phyloP scores from a whole-genome alignment of 1,140 invertebrate genomes.

The Bombus pyrosoma region DNA sequence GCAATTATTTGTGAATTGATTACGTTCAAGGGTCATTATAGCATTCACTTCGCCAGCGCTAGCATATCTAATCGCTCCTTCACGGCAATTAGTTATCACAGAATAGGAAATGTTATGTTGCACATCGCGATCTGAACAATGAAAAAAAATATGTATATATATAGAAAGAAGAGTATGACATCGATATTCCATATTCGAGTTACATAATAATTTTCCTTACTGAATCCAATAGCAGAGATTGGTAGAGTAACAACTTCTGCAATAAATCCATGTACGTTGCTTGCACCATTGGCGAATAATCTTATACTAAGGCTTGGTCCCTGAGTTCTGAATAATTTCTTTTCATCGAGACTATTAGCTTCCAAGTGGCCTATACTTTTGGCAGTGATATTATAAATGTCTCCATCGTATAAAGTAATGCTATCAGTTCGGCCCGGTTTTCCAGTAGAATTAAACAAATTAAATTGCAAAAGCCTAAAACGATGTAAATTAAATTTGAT shows the following conservation, averaged over 20 bases:
- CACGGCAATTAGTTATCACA: constrained; percentile 91
- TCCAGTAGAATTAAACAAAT: constrained; percentile 94
- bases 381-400: constrained; percentile 93
- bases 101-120: constrained; percentile 96
- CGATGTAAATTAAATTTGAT: constrained; percentile 23
- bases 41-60: constrained; percentile 98
- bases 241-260: constrained; percentile 98
- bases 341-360: constrained; percentile 87
- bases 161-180: background rate
- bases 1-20: constrained; percentile 94
- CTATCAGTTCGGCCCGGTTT: constrained; percentile 92
- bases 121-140: constrained; percentile 90
- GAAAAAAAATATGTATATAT: background rate
- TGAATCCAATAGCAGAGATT: constrained; percentile 93
- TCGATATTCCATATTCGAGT: background rate
- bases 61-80: constrained; percentile 93
- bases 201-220: constrained; percentile 83
- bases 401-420: constrained; percentile 95
- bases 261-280: constrained; percentile 96
- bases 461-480: constrained; percentile 93
- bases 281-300: constrained; percentile 96
- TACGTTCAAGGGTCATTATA: constrained; percentile 93
- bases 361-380: constrained; percentile 88
- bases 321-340: constrained; percentile 89
- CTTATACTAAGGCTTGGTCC: constrained; percentile 94